A percentile compares a stretch with the other conserved stretches of the same genome.
phyloP scores from a whole-genome alignment of 2,113 vertebrate genomes.

The Dissostichus mawsoni region DNA sequence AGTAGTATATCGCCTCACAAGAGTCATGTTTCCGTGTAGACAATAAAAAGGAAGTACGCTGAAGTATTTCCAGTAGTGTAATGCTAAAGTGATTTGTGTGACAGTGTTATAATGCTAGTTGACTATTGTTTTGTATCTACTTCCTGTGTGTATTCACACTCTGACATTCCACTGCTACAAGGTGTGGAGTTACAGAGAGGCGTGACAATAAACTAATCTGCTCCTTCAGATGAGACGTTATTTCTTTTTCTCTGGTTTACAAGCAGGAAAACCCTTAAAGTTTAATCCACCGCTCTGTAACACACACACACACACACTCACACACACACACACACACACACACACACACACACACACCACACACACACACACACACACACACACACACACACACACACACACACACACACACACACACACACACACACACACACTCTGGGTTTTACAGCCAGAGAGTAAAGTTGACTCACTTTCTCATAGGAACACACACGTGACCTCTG shows the following conservation, averaged over 20 bases:
- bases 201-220: not conserved
- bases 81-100: not conserved
- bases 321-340: slow-evolving; percentile 1
- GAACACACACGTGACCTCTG: slow-evolving; percentile 47
- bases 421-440: slow-evolving; percentile 5
- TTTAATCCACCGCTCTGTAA: not conserved
- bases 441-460: slow-evolving; percentile 34
- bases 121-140: not conserved
- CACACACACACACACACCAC: not conserved
- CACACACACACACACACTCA: not conserved
- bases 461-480: slow-evolving; percentile 31
- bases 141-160: slow-evolving; percentile 5
- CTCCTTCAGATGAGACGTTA: not conserved
- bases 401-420: not conserved
- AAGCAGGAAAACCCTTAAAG: not conserved
- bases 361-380: not conserved
- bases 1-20: not conserved
- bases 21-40: not conserved
- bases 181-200: slow-evolving; percentile 3
- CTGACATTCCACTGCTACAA: not conserved
- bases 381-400: not conserved
- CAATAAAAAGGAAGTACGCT: too few species aligned
- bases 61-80: too few species aligned
- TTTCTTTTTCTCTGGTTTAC: not conserved
- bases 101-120: not conserved